These are phyloP conservation scores for Strongylocentrotus purpuratus DNA, from an alignment of 35 echinoderm and acorn worm species.

Conservation along the genomic window DNA sequence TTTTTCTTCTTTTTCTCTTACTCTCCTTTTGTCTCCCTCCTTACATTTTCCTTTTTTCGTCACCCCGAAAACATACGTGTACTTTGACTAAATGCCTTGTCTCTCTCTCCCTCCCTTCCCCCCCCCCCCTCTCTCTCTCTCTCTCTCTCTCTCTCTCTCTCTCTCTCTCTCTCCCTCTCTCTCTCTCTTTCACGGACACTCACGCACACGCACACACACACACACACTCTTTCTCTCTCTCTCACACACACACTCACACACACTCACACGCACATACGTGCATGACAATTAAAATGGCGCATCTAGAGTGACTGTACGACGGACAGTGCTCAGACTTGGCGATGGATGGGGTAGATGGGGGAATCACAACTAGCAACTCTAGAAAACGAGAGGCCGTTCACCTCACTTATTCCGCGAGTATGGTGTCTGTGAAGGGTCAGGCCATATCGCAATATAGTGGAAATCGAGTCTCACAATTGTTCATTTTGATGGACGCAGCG, in stretches of 20 bases:
- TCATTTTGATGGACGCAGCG: neutral
- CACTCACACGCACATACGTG: neutral
- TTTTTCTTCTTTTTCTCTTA: too few relatives aligned
- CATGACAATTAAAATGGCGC: neutral
- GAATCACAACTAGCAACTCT: neutral
- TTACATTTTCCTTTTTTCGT: neutral
- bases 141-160: neutral
- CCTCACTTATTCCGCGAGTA: neutral
- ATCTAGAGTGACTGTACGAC: neutral
- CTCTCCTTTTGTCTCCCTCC: neutral
- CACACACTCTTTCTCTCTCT: too few relatives aligned
- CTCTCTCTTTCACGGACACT: too few relatives aligned
- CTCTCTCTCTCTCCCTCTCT: neutral
- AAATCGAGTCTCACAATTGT: too few relatives aligned
- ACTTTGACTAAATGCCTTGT: neutral
- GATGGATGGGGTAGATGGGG: neutral
- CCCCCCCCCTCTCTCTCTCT: neutral
- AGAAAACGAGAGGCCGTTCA: slow-evolving; percentile 13
- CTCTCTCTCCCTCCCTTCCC: neutral
- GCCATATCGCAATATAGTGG: neutral
- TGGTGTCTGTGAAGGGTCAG: slow-evolving; percentile 12
- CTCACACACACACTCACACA: neutral
- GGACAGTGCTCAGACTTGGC: neutral
- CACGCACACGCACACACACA: too few relatives aligned
- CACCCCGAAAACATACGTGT: too few relatives aligned